Conservation (phyloP, 1,140 invertebrate genomes). For the Drosophila cardini region DNA sequence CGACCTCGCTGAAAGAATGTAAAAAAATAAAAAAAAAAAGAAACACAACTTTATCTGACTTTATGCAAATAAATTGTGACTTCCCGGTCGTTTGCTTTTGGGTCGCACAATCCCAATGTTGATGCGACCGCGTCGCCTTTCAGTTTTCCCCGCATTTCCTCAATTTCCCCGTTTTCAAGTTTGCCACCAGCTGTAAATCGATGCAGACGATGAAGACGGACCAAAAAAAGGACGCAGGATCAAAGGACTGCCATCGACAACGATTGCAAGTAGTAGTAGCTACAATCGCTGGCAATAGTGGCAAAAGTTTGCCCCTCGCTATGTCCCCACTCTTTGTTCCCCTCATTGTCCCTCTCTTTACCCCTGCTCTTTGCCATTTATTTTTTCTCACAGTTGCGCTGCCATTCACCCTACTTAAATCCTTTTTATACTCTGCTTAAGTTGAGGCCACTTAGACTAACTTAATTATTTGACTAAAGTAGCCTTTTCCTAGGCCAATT, state of each 20-base stretch:
- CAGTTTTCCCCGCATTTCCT: slow-evolving; percentile 4
- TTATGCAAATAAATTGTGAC: slow-evolving; percentile 75
- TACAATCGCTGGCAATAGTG: slow-evolving; percentile 20
- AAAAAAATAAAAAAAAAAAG: too few species aligned
- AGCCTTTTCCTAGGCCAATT: neutral
- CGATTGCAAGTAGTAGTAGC: slow-evolving; percentile 12
- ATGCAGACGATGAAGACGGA: slow-evolving; percentile 1
- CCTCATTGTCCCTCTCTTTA: too few species aligned
- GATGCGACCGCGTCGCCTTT: slow-evolving; percentile 46
- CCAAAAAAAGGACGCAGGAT: neutral
- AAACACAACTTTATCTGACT: slow-evolving; percentile 39
- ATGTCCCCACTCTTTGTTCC: too few species aligned
- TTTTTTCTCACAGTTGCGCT: slow-evolving; percentile 17
- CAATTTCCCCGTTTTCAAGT: neutral
- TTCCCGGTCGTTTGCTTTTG: slow-evolving; percentile 10
- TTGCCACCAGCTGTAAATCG: slow-evolving; percentile 22
- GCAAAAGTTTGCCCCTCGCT: slow-evolving; percentile 11
- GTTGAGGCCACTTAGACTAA: slow-evolving; percentile 3
- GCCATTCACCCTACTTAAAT: slow-evolving; percentile 33
- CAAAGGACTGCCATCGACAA: slow-evolving; percentile 13
- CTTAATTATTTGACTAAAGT: slow-evolving; percentile 10
- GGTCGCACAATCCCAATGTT: slow-evolving; percentile 40
- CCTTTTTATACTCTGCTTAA: slow-evolving; percentile 20
- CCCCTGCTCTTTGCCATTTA: neutral
- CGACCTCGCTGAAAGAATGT: neutral